Evolutionary conservation across 2,113 vertebrate species (phyloP).

Genomic region (Pseudorasbora parva): DNA sequence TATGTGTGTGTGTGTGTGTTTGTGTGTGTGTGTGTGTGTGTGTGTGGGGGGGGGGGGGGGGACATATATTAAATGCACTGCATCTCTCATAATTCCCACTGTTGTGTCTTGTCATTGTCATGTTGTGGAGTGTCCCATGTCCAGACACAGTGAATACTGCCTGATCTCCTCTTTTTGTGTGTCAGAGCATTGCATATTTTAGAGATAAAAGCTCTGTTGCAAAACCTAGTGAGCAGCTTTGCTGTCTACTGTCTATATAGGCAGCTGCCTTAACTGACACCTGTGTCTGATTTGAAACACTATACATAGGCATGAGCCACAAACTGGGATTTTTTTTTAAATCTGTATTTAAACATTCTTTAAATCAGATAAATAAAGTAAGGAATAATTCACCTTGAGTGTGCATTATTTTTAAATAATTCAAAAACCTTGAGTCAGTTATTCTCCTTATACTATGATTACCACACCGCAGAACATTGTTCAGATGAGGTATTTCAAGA

Average conservation of each 20-base stretch:
- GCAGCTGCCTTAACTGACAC: background rate
- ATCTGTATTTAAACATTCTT: background rate
- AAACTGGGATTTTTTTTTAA: background rate
- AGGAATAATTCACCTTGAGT: no score
- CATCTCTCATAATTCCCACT: background rate
- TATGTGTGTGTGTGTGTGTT: background rate
- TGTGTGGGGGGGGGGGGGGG: no score
- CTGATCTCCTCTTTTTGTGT: background rate
- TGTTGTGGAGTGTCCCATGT: slow-evolving; percentile 9
- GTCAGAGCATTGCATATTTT: background rate
- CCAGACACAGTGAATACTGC: background rate
- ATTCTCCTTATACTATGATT: no score
- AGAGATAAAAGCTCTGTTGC: background rate
- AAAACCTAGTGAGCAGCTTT: background rate
- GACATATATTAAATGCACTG: background rate
- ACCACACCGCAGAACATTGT: no score
- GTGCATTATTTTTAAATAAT: no score
- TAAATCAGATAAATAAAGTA: background rate
- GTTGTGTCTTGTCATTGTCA: slow-evolving; percentile 14
- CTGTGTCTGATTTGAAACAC: no score
- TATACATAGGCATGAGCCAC: background rate
- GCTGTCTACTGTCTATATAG: background rate
- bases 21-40: background rate
- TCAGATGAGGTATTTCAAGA: no score
- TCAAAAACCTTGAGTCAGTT: no score